Conservation (phyloP, 2,797 vertebrate species). For the Galagoides demidoff region DNA sequence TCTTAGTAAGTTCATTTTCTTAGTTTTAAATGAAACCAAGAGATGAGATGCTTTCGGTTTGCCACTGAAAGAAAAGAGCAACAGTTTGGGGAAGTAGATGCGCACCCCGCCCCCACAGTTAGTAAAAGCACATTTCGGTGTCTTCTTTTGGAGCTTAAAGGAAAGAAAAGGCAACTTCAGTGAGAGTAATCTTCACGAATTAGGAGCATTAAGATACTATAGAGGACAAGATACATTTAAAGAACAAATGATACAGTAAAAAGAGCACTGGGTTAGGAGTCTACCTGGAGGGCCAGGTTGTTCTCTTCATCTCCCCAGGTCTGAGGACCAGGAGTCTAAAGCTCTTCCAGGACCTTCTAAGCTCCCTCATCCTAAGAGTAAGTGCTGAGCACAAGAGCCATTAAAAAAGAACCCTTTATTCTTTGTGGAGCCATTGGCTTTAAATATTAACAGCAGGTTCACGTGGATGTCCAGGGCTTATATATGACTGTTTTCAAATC, state of each 20-base stretch:
- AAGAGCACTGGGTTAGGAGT: not conserved
- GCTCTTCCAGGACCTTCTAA: not conserved
- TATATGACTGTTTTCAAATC: not conserved
- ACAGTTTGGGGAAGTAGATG: not conserved
- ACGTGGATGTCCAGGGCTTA: not conserved
- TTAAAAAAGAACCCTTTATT: not conserved
- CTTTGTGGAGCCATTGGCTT: not conserved
- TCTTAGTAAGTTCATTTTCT: slow-evolving; percentile 17
- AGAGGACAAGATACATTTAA: slow-evolving; percentile 16
- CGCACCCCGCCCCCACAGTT: not conserved
- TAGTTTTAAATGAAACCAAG: slow-evolving; percentile 52
- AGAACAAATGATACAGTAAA: not conserved
- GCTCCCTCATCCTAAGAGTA: not conserved
- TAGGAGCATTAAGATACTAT: not conserved
- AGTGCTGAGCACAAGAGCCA: not conserved
- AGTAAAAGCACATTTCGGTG: slow-evolving; percentile 5
- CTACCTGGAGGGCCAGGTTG: not conserved
- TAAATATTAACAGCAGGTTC: not conserved
- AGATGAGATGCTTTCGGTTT: not conserved
- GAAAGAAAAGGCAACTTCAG: not conserved
- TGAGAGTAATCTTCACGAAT: not conserved
- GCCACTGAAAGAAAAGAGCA: slow-evolving; percentile 30
- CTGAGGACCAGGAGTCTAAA: not conserved
- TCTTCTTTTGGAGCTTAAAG: slow-evolving; percentile 38
- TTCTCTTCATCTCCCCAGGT: not conserved